phyloP scores from a whole-genome alignment of 1,140 invertebrate species.

The Capitella teleta region DNA sequence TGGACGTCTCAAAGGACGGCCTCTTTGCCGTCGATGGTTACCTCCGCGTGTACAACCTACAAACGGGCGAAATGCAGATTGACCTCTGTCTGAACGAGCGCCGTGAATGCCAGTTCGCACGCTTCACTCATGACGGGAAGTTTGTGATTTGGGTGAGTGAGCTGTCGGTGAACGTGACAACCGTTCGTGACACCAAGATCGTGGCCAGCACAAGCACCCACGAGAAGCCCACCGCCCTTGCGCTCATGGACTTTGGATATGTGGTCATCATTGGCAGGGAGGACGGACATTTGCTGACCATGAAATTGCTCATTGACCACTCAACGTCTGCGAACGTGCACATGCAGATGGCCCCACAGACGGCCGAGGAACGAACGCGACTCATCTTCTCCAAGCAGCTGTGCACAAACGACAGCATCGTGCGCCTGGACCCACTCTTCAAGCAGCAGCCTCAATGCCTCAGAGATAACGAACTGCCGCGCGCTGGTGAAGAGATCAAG shows the following conservation, averaged over 20 bases:
- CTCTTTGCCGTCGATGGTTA: constrained; percentile 10
- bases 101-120: not conserved
- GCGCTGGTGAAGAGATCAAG: not conserved
- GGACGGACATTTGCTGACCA: constrained; percentile 12
- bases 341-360: not conserved
- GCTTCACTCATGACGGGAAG: constrained; percentile 11
- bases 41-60: constrained; percentile 8
- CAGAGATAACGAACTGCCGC: constrained; percentile 5
- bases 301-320: constrained; percentile 6
- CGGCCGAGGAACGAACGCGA: not conserved
- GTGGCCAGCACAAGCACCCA: constrained; percentile 5
- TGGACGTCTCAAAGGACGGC: constrained; percentile 11
- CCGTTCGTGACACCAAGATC: not conserved
- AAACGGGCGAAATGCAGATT: constrained; percentile 1
- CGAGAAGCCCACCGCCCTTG: constrained; percentile 8
- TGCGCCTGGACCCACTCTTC: constrained; percentile 3
- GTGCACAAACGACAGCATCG: not conserved
- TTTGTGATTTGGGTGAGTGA: constrained; percentile 10
- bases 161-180: constrained; percentile 1
- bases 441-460: not conserved
- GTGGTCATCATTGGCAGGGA: constrained; percentile 10
- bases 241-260: constrained; percentile 11
- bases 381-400: constrained; percentile 1
- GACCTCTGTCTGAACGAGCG: not conserved
- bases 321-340: not conserved